These are phyloP conservation scores for Elephantulus edwardii DNA, from an alignment of 2,113 vertebrate species.

Conservation along the genomic window DNA sequence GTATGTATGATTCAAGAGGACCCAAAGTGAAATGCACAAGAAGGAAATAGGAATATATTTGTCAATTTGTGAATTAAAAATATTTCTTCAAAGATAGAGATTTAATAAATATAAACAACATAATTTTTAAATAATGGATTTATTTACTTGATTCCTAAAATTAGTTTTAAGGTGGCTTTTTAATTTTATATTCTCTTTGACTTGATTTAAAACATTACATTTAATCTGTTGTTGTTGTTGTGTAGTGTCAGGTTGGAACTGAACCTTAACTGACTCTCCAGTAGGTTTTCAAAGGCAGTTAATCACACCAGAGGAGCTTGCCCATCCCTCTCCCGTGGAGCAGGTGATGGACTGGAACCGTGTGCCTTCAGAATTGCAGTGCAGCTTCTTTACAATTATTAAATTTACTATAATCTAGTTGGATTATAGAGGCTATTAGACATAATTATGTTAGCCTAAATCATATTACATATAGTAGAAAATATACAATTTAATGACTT, in stretches of 20 bases:
- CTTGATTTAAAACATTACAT: not conserved
- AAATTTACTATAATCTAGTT: not conserved
- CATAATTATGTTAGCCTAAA: not conserved
- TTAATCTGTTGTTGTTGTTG: too few relatives aligned
- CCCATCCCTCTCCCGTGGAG: too few relatives aligned
- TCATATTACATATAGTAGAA: not conserved
- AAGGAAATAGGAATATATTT: not conserved
- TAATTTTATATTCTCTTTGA: not conserved
- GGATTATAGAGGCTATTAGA: not conserved
- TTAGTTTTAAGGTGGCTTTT: not conserved
- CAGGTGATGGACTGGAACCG: too few relatives aligned
- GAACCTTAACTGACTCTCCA: too few relatives aligned
- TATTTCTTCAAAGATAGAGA: not conserved
- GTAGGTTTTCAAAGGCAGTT: too few relatives aligned
- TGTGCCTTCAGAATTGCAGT: too few relatives aligned
- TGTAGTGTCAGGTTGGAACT: too few relatives aligned
- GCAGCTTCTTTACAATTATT: too few relatives aligned
- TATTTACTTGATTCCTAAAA: not conserved
- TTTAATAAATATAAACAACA: not conserved
- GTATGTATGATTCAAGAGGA: not conserved
- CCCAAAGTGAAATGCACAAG: not conserved
- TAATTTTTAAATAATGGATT: not conserved
- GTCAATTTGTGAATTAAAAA: not conserved
- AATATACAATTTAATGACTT: not conserved
- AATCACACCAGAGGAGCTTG: too few relatives aligned